A percentile compares a stretch with the other conserved stretches of the same genome.
phyloP scores from a whole-genome alignment of 2,888 invertebrate species.

The Amphipyra berbera region DNA sequence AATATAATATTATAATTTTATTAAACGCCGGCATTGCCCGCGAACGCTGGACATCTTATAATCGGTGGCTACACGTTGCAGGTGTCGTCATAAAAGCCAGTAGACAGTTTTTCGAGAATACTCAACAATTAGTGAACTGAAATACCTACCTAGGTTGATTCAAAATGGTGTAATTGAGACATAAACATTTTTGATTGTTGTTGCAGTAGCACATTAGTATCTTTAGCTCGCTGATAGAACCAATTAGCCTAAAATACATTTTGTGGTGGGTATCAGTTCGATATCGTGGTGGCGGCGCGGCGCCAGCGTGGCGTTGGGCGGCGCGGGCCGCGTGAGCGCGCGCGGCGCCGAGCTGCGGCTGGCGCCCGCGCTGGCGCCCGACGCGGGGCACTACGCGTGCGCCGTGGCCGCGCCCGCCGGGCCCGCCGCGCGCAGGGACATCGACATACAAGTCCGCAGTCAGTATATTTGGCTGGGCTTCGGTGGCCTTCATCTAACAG shows the following conservation, averaged over 20 bases:
- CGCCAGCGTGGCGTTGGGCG: slow-evolving; percentile 76
- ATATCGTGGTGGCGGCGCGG: slow-evolving; percentile 88
- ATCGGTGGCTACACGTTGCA: neutral
- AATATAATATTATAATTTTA: no score
- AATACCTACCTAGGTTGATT: no score
- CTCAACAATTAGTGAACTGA: no score
- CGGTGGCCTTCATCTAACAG: no score
- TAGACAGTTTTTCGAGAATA: neutral
- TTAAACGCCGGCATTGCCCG: no score
- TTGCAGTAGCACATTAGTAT: no score
- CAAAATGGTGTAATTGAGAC: no score
- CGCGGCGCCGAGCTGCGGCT: slow-evolving; percentile 76
- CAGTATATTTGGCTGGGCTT: slow-evolving; percentile 66
- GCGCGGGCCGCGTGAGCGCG: slow-evolving; percentile 82
- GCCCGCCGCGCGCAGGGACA: slow-evolving; percentile 92
- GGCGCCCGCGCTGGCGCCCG: slow-evolving; percentile 84
- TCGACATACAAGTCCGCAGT: slow-evolving; percentile 93
- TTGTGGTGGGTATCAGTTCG: slow-evolving; percentile 76
- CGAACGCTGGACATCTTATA: no score
- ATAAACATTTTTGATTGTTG: no score
- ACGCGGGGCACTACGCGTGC: slow-evolving; percentile 94
- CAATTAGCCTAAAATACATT: neutral
- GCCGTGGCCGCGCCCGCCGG: slow-evolving; percentile 93
- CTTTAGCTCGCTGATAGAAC: no score
- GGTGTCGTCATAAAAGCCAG: neutral